Conservation (phyloP, 2,797 vertebrate species). For the Echeneis naucrates region DNA sequence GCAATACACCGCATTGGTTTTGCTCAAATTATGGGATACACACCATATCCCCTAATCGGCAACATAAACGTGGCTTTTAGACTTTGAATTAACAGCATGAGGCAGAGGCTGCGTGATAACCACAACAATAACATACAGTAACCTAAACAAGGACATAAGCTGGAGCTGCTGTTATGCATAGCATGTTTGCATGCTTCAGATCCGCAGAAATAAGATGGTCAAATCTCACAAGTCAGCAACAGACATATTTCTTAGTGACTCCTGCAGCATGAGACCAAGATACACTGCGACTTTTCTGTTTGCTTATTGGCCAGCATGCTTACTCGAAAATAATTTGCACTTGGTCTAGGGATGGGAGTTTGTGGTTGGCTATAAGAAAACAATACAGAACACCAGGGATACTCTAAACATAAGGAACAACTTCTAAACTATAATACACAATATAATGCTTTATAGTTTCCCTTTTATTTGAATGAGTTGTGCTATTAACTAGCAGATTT, state of each 20-base stretch:
- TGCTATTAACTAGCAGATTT: background rate
- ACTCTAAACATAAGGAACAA: too few species aligned
- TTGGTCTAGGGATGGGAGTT: too few species aligned
- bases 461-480: background rate
- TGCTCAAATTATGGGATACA: slow-evolving; percentile 11
- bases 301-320: background rate
- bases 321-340: too few species aligned
- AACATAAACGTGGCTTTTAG: background rate
- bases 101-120: background rate
- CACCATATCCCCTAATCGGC: slow-evolving; percentile 11
- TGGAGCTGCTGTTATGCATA: background rate
- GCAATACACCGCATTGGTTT: background rate
- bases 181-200: background rate
- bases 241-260: background rate
- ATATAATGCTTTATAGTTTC: background rate
- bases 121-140: background rate
- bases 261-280: background rate
- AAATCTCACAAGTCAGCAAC: background rate
- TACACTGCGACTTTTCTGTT: background rate
- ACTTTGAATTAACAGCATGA: background rate
- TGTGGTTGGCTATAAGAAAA: too few species aligned
- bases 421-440: background rate
- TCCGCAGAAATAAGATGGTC: background rate
- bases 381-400: too few species aligned
- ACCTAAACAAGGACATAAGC: background rate